phyloP scores from a whole-genome alignment of 2,888 invertebrate genomes.

The Chrysolina oricalcia region DNA sequence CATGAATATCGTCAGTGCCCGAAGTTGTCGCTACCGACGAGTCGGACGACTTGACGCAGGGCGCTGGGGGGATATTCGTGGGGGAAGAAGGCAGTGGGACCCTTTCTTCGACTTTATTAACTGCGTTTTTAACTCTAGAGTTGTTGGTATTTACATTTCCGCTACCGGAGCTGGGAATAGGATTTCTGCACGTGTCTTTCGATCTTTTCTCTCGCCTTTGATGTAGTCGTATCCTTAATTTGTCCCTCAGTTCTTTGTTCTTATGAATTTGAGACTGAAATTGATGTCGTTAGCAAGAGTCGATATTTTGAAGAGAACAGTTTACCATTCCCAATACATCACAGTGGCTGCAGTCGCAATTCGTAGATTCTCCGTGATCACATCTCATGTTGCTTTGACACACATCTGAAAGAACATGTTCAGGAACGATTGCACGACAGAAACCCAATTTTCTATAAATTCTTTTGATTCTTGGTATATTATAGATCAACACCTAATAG shows the following conservation, averaged over 20 bases:
- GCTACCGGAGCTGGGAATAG: constrained; percentile 26
- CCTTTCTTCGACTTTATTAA: constrained; percentile 54
- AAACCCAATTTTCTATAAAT: neutral
- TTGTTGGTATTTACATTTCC: constrained; percentile 33
- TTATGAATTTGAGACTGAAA: constrained; percentile 54
- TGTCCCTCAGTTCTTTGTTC: constrained; percentile 67
- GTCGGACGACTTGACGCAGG: constrained; percentile 53
- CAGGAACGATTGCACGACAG: neutral
- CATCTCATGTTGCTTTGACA: constrained; percentile 45
- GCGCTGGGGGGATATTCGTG: constrained; percentile 57
- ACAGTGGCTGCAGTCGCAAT: constrained; percentile 69
- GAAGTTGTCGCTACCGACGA: constrained; percentile 46
- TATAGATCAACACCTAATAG: neutral
- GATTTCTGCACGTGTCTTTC: constrained; percentile 54
- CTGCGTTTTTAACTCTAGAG: constrained; percentile 50
- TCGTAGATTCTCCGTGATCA: constrained; percentile 64
- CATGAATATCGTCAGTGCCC: constrained; percentile 65
- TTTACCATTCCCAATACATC: constrained; percentile 68
- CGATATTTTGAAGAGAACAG: neutral
- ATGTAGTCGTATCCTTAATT: constrained; percentile 66
- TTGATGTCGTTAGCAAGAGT: constrained; percentile 7
- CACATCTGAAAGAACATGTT: constrained; percentile 32
- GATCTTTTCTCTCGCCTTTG: constrained; percentile 61
- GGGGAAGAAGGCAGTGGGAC: constrained; percentile 58
- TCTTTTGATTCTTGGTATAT: neutral